Percentiles rank a stretch among this genome's conserved stretches.
phyloP scores from a whole-genome alignment of 2,113 vertebrate genomes.

The Pluvialis apricaria region DNA sequence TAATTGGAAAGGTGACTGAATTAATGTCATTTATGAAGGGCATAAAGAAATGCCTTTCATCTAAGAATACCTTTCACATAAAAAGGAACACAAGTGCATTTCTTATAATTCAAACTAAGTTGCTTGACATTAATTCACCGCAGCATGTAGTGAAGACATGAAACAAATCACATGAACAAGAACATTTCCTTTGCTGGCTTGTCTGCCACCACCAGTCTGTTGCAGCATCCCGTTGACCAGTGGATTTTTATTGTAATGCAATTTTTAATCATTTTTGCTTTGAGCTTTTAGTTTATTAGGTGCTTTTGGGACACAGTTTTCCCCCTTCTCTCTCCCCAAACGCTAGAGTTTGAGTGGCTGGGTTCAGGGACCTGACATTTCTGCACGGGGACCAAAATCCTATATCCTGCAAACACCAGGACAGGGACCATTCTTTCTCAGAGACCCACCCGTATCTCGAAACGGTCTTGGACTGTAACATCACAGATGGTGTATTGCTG shows the following conservation, averaged over 20 bases:
- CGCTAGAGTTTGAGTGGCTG: not conserved
- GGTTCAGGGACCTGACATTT: not conserved
- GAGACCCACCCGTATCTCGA: not conserved
- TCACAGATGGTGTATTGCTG: not conserved
- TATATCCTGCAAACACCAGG: not conserved
- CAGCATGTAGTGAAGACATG: not conserved
- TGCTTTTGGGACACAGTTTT: not conserved
- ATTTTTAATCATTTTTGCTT: not conserved
- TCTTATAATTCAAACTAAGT: not conserved
- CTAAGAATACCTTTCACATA: not conserved
- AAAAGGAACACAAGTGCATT: not conserved
- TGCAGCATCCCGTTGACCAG: not conserved
- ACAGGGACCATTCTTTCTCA: not conserved
- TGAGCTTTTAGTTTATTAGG: not conserved
- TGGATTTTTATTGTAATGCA: not conserved
- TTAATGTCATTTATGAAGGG: not conserved
- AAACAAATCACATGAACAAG: not conserved
- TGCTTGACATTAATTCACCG: not conserved
- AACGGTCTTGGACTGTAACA: not conserved
- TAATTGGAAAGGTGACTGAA: not conserved
- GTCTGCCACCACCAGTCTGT: not conserved
- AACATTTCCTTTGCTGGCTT: not conserved
- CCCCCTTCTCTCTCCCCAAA: fast-evolving
- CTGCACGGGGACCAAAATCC: not conserved
- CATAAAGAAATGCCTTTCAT: not conserved